Base-by-base conservation (phyloP, 2,888 invertebrate species). In the Meliscaeva auricollis region DNA sequence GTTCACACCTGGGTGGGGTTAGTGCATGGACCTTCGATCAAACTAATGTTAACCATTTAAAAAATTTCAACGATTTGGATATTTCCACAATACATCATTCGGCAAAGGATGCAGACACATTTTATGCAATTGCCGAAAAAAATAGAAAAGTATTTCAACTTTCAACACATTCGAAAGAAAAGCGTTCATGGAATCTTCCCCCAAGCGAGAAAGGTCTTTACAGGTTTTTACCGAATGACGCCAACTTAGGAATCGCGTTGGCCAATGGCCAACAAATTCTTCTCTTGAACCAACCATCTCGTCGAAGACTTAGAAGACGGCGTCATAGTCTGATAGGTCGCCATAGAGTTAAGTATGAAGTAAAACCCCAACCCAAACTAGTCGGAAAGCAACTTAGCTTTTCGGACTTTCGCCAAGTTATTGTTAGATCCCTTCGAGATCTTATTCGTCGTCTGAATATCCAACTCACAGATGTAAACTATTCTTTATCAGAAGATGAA, bases 231-330 rank as follows among this genome's bases (percentile, higher is more conserved):
- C 88, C 89, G 6, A 48, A 73, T 3, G 73, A 79, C 26, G 62
- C 84, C 0, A 79, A 87, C 20, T 22, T 87, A 1, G 92, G 92
- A 32, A 88, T 92, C 22, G 90, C 92, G 8, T 52, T 93, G 15
- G 89, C 90, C 72, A 91, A 92, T 85, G 92, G 91, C 3, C 87
- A 89, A 15, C 89, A 90, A 58, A 73, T 93, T n/a, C 88, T 89
- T 1, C 13, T 88, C 1, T 38, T 89, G 6, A 87, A 78, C 8
- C 58, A 75, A 22, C 22, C 9, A 6, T 68, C 77, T 13, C 64
- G 32, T 11, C 52, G 52, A 6, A 44, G 41, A 58, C 72, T 35
- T 3, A 54, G 58, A 15, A 76, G 26, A 8, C 58, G 64, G 22
- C 72, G 83, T 13, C 69, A 78, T 26, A 58, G 58, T 68, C 13